Evolutionary conservation across 2,113 vertebrate species (phyloP).

Genomic region (Micronycteris hirsuta): DNA sequence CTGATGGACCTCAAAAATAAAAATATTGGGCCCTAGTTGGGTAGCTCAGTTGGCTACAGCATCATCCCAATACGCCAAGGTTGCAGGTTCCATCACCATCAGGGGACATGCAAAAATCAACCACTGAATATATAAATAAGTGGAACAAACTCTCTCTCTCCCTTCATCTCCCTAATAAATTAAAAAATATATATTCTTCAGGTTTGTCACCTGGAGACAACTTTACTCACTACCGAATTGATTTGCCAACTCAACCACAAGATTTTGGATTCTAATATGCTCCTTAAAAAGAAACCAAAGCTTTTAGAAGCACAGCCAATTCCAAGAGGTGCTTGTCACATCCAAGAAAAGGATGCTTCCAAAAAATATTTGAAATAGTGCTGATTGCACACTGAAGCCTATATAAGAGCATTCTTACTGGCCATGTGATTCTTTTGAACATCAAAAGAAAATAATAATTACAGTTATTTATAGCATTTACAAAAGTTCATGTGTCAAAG

Average conservation of each 20-base stretch:
- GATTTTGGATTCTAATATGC: background rate
- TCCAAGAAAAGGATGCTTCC: background rate
- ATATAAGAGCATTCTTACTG: background rate
- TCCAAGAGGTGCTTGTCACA: background rate
- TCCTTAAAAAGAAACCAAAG: background rate
- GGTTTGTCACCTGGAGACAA: background rate
- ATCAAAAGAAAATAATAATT: background rate
- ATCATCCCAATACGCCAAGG: background rate
- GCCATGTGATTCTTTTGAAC: background rate
- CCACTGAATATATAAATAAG: too few relatives aligned
- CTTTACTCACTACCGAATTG: background rate
- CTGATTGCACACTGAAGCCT: background rate
- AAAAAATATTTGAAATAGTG: background rate
- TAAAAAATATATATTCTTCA: background rate
- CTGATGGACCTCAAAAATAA: background rate
- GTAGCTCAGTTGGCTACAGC: background rate
- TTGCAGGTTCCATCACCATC: background rate
- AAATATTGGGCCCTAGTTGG: background rate
- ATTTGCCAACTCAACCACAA: background rate
- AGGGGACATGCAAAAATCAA: background rate
- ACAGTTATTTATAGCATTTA: background rate
- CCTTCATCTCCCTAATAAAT: background rate
- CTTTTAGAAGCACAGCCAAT: background rate
- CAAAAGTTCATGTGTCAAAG: background rate
- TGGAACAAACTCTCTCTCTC: background rate